Evolutionary conservation across 2,888 invertebrate species (phyloP), one percentile per base, ranked within the genome.

Genomic region (Epinotia demarniana): DNA sequence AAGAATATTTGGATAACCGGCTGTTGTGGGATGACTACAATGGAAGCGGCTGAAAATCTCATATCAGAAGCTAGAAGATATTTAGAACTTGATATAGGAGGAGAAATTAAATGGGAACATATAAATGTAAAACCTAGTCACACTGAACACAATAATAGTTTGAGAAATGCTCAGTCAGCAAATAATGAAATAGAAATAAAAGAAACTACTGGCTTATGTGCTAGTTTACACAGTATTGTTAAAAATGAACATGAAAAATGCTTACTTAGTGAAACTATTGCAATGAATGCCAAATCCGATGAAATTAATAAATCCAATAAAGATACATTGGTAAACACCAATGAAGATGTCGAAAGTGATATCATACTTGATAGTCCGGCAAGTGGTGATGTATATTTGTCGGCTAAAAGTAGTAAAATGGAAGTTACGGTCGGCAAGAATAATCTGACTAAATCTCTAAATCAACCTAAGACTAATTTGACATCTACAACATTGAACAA

Each of bases 1-100:
- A 95, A 96, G 85, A 96, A 95, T 81, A 95, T 98, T 77, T 97
- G 97, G 95, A 95, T 98, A 16, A 97, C 97, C 1, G 98, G 98
- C 19, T 96, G 95, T 86, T 95, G 96, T 81, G 98, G 97, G 49
- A 88, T 98, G 80, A 97, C 98, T 1, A 96, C 97, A 72, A 95
- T 94, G 73, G 97, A 98, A 90, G 98, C 98, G 6, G 98, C 99
- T 4, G 90, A 95, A 77, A 93, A 97, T 79, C 93, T 99, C 23
- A 96, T 98, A 23, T 85, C 92, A 19, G 98, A 98, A 90, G 98
- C 99, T 39, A 95, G 98, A 84, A 94, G 94, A 80, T 95, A 95
- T 90, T 90, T 96, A 46, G 94, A 96, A 89, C 94, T 95, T 81
- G 97, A 98, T 91, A 95, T 98, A 79, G 97, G 97, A 6, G 93